phyloP scores from a whole-genome alignment of 2,888 invertebrate genomes.

The Noctua comes region DNA sequence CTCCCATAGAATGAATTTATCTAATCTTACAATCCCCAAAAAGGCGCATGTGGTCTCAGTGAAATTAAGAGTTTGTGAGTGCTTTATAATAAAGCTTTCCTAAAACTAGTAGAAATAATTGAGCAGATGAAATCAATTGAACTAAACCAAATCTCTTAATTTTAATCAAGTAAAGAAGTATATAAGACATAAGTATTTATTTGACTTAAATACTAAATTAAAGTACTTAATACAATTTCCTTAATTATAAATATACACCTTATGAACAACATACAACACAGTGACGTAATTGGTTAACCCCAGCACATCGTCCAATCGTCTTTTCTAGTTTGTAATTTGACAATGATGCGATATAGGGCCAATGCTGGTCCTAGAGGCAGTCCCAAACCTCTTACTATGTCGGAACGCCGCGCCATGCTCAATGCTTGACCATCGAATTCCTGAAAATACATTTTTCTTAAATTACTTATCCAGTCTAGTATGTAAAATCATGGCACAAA shows the following conservation, averaged over 20 bases:
- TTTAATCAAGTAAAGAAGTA: not conserved
- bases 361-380: conserved; percentile 97
- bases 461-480: not conserved
- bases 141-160: not conserved
- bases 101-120: too few species aligned
- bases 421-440: conserved; percentile 98
- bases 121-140: too few species aligned
- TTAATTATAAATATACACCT: conserved; percentile 13
- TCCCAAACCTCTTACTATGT: conserved; percentile 95
- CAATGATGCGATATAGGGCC: conserved; percentile 95
- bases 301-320: conserved; percentile 94
- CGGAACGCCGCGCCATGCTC: conserved; percentile 95
- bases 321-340: conserved; percentile 94
- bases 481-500: not conserved
- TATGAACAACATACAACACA: conserved; percentile 1
- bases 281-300: conserved; percentile 84
- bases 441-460: conserved; percentile 81
- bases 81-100: too few species aligned
- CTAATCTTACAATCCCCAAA: too few species aligned
- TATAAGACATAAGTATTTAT: conserved; percentile 9
- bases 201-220: conserved; percentile 3
- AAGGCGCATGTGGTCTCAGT: too few species aligned
- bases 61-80: too few species aligned
- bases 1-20: too few species aligned
- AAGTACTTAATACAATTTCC: conserved; percentile 13